phyloP scores from a whole-genome alignment of 2,888 invertebrate genomes.

The Apoda limacodes region DNA sequence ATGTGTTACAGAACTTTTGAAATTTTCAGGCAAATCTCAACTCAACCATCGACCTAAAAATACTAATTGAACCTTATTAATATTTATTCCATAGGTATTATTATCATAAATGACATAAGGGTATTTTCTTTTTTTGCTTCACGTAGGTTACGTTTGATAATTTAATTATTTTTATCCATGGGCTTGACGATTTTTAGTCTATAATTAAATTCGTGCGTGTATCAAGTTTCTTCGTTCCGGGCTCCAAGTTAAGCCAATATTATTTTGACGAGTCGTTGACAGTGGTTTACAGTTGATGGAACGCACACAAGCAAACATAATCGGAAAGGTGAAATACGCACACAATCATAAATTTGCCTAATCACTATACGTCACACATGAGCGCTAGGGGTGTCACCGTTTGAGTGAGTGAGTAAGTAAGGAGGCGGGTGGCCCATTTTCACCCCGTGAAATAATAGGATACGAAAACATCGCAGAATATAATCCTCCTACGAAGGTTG shows the following conservation, averaged over 20 bases:
- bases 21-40: no score
- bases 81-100: no score
- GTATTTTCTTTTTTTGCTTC: no score
- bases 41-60: no score
- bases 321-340: slow-evolving; percentile 29
- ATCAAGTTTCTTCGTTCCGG: slow-evolving; percentile 49
- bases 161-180: no score
- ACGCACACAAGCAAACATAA: slow-evolving; percentile 42
- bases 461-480: slow-evolving; percentile 69
- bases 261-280: slow-evolving; percentile 69
- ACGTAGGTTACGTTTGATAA: no score
- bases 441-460: slow-evolving; percentile 70
- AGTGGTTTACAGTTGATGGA: slow-evolving; percentile 65
- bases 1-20: no score
- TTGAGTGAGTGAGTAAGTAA: slow-evolving; percentile 41
- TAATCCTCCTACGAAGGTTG: slow-evolving; percentile 67
- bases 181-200: no score
- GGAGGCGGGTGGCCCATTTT: slow-evolving; percentile 65
- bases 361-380: slow-evolving; percentile 30
- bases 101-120: no score
- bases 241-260: slow-evolving; percentile 58
- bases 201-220: slow-evolving; percentile 51
- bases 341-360: slow-evolving; percentile 24
- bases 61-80: no score
- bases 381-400: slow-evolving; percentile 36